Evolutionary conservation across 2,797 vertebrate genomes (phyloP), one percentile per base, ranked within the genome.

Genomic region (Chelidonichthys spinosus): DNA sequence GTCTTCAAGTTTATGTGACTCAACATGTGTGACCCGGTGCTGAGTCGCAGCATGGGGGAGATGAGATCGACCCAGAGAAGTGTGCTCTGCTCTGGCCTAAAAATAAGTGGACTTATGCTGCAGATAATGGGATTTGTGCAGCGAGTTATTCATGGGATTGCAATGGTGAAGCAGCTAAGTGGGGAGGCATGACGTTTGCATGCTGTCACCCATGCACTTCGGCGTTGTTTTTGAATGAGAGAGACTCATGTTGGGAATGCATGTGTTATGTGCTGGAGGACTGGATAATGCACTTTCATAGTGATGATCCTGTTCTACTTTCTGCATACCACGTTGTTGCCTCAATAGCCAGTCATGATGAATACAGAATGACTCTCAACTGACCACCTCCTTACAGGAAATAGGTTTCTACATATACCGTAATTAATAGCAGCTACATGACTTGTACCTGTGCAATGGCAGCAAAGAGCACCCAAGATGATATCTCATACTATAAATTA

Each of bases 111-210:
- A 74, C 36, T 85, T 80, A 58, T 65, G 36, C 62, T 71, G 72
- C 69, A 85, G 78, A 58, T 85, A 85, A 90, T 84, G 66, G 62
- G 89, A 87, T 87, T 82, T 79, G 72, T 64, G 69, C 61, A 44
- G 56, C 6, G 13, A 43, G 46, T 65, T 74, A 79, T 80, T 69
- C 33, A 66, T 65, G 59, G 78, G 49, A 44, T 25, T 65, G 63
- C 11, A 68, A 40, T 15, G 15, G 42, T 68, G 60, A 78, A 58
- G 11, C n/a, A 78, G 50, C n/a, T 66, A 52, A 74, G 43, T 39
- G 13, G 10, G 18, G 5, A 64, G 18, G 4, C 69, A 10, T 68
- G 15, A 47, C 5, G n/a, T 60, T 52, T 66, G 52, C 42, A 15
- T 25, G 7, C 33, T 50, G 52, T 40, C 36, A 61, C 33, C 52